Evolutionary conservation across 2,797 vertebrate species (phyloP).

Genomic region (Falco cherrug): DNA sequence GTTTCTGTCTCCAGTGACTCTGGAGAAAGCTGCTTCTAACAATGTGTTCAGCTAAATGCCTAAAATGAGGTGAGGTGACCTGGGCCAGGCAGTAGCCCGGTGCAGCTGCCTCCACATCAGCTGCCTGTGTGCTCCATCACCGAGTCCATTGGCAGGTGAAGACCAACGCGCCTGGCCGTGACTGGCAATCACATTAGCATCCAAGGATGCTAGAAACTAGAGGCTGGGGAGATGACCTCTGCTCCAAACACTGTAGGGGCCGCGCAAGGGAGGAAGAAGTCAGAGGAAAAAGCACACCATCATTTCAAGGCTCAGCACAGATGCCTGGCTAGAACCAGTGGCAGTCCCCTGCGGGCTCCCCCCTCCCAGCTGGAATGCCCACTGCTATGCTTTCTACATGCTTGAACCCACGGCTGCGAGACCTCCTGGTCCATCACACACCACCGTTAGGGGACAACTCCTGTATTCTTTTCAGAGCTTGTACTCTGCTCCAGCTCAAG

Average conservation of each 20-base stretch:
- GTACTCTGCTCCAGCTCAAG: constrained; percentile 30
- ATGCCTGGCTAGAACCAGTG: not conserved
- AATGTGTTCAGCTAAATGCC: not conserved
- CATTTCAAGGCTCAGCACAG: not conserved
- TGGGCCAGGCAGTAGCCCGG: not conserved
- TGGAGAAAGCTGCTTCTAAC: not conserved
- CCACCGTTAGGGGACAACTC: not conserved
- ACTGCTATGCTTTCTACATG: rapidly evolving
- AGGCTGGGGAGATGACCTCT: not conserved
- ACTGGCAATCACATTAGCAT: not conserved
- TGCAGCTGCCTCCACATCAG: not conserved
- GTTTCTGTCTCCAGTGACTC: not conserved
- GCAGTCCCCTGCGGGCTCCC: not conserved
- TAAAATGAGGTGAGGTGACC: not conserved
- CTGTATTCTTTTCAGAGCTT: constrained; percentile 8
- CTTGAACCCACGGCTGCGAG: rapidly evolving
- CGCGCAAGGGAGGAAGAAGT: not conserved
- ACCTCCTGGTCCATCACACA: not conserved
- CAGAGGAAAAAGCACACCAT: not conserved
- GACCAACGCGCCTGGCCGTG: not conserved
- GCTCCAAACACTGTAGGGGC: not conserved
- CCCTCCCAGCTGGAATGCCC: not conserved
- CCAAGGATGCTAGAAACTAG: not conserved
- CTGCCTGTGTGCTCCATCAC: not conserved
- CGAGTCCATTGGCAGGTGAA: not conserved